Percentiles rank a stretch among this genome's conserved stretches.
Evolutionary conservation across 2,113 vertebrate genomes (phyloP).

Genomic region (Rhadina sibilatrix): DNA sequence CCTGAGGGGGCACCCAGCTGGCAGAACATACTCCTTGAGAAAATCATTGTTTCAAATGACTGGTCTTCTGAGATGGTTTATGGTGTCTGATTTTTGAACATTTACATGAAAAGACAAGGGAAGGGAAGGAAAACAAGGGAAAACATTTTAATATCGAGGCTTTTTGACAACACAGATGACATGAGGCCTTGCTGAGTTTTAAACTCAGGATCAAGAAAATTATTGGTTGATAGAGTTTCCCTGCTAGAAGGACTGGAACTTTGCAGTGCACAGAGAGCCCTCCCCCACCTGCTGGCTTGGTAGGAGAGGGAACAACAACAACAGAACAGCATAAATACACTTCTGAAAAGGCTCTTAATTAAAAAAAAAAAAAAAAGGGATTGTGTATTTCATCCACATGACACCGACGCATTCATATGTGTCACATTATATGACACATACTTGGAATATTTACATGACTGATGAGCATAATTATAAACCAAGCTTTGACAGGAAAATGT

Average conservation of each 20-base stretch:
- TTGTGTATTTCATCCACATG: not conserved
- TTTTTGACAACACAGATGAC: not conserved
- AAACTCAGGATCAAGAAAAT: not conserved
- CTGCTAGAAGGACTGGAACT: not conserved
- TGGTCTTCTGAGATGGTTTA: not conserved
- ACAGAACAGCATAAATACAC: not conserved
- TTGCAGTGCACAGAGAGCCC: not conserved
- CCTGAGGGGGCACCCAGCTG: not conserved
- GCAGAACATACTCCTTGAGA: not conserved
- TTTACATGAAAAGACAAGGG: not conserved
- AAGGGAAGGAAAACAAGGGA: not conserved
- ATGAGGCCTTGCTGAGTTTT: not conserved
- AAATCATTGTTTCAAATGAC: not conserved
- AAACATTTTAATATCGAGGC: not conserved
- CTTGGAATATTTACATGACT: slow-evolving; percentile 20
- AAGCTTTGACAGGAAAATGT: not conserved
- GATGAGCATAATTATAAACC: not conserved
- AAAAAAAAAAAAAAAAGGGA: not conserved
- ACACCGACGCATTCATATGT: not conserved
- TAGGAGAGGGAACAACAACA: not conserved
- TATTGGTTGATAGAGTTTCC: not conserved
- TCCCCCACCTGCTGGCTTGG: not conserved
- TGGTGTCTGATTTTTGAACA: not conserved
- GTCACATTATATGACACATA: not conserved
- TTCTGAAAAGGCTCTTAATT: not conserved